Evolutionary conservation across 2,113 vertebrate genomes (phyloP).

Genomic region (Spea multiplicata): DNA sequence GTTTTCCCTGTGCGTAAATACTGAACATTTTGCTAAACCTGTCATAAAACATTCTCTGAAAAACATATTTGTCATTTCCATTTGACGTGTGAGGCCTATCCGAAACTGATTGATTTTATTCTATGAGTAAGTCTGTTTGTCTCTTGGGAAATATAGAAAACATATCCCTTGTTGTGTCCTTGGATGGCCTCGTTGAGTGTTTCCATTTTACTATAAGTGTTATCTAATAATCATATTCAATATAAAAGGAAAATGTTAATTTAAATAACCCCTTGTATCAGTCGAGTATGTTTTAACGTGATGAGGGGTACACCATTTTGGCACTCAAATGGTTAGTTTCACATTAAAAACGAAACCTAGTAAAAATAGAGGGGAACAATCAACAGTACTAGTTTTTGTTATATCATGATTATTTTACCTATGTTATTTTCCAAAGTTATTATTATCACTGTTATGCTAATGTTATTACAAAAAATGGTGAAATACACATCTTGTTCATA

Average conservation of each 20-base stretch:
- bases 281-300: too few relatives aligned
- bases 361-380: too few relatives aligned
- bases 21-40: constrained; percentile 25
- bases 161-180: constrained; percentile 33
- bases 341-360: too few relatives aligned
- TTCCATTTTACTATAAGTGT: constrained; percentile 14
- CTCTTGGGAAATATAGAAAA: constrained; percentile 17
- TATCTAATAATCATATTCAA: constrained; percentile 13
- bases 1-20: constrained; percentile 16
- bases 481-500: too few relatives aligned
- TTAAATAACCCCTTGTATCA: too few relatives aligned
- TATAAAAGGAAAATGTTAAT: not conserved
- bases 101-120: constrained; percentile 31
- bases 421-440: too few relatives aligned
- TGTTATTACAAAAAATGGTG: too few relatives aligned
- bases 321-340: too few relatives aligned
- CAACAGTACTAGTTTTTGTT: too few relatives aligned
- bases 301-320: too few relatives aligned
- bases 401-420: too few relatives aligned
- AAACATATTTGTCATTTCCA: constrained; percentile 40
- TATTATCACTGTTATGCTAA: too few relatives aligned
- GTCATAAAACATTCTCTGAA: constrained; percentile 37
- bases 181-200: constrained; percentile 29
- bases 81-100: constrained; percentile 31
- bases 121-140: constrained; percentile 12